These are phyloP conservation scores for Lepidothrix coronata DNA, from an alignment of 2,113 vertebrate genomes.

Conservation along the genomic window DNA sequence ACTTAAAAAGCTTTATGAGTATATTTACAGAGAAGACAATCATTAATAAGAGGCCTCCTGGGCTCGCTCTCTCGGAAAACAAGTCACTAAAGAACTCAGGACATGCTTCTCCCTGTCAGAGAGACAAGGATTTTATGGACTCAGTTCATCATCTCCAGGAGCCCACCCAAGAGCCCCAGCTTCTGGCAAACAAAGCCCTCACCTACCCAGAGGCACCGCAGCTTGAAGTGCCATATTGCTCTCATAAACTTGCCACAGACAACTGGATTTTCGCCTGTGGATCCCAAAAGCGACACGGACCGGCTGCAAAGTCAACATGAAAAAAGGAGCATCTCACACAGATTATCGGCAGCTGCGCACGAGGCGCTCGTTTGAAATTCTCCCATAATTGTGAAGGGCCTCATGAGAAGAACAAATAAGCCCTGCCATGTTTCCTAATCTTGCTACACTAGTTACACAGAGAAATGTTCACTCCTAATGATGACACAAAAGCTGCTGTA, in stretches of 20 bases:
- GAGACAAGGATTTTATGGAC: background rate
- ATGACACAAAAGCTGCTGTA: constrained; percentile 67
- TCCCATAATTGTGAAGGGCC: constrained; percentile 48
- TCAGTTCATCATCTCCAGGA: background rate
- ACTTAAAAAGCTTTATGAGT: background rate
- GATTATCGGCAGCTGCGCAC: background rate
- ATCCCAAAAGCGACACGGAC: accelerated
- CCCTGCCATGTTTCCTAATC: constrained; percentile 51
- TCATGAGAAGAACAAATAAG: constrained; percentile 62
- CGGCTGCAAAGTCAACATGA: background rate
- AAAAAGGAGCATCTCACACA: background rate
- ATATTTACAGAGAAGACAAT: background rate
- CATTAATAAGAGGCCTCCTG: background rate
- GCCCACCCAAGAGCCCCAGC: background rate
- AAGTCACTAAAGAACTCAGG: background rate
- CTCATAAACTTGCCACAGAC: background rate
- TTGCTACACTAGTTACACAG: constrained; percentile 41
- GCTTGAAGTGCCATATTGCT: background rate
- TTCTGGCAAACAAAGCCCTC: background rate
- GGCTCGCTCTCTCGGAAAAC: background rate
- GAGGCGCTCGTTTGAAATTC: constrained; percentile 23
- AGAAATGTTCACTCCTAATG: constrained; percentile 37
- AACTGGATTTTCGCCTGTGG: background rate
- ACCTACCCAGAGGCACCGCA: background rate
- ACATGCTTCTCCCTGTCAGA: background rate